Percentiles rank a stretch among this genome's conserved stretches.
Evolutionary conservation across 2,888 invertebrate species (phyloP).

Genomic region (Drosophila mulleri): DNA sequence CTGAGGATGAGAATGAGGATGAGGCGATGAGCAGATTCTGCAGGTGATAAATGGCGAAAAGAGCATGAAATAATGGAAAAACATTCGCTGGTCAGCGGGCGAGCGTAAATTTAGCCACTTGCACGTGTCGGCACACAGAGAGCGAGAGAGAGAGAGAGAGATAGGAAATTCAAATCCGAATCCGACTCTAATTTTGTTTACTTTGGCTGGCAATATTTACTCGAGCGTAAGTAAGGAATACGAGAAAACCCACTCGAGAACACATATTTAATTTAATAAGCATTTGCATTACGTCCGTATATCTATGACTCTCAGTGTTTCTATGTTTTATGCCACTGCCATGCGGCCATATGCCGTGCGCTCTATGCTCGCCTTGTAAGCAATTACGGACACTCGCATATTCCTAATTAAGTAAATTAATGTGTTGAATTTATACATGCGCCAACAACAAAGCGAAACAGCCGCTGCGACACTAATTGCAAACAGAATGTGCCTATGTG

Average conservation of each 20-base stretch:
- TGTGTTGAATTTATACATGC: conserved; percentile 71
- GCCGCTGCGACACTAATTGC: conserved; percentile 79
- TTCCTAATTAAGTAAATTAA: conserved; percentile 80
- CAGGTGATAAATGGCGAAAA: conserved; percentile 76
- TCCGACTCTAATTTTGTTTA: conserved; percentile 8
- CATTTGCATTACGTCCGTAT: conserved; percentile 64
- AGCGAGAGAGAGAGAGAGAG: not conserved
- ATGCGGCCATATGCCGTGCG: conserved; percentile 66
- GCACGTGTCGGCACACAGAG: conserved; percentile 2
- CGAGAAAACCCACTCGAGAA: conserved; percentile 15
- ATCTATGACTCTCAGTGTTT: conserved; percentile 39
- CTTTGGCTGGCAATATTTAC: conserved; percentile 34
- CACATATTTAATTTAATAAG: conserved; percentile 77
- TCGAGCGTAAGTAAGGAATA: conserved; percentile 30
- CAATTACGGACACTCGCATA: conserved; percentile 75
- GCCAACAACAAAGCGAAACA: conserved; percentile 71
- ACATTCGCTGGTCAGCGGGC: conserved; percentile 60
- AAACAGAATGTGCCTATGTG: conserved; percentile 62
- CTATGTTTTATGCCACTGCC: not conserved
- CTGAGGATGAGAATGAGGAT: not conserved
- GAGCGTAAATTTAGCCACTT: conserved; percentile 34
- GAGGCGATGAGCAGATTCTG: conserved; percentile 41
- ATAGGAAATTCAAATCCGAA: not conserved
- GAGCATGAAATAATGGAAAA: conserved; percentile 75
- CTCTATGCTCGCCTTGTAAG: conserved; percentile 58